These are phyloP conservation scores for Vollenhovia emeryi DNA, from an alignment of 1,140 invertebrate genomes.

Conservation along the genomic window DNA sequence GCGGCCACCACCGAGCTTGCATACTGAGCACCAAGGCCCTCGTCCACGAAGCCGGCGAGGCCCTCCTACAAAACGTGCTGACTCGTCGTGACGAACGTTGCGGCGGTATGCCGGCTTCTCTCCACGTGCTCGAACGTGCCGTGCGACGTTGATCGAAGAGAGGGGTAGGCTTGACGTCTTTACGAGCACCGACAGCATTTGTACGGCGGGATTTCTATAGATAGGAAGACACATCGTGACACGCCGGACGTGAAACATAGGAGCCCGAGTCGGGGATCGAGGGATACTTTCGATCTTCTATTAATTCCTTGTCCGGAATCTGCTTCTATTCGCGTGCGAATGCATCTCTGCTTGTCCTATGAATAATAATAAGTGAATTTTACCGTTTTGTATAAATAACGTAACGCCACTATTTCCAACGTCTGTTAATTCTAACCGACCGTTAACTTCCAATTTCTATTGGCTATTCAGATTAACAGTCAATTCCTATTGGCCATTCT, in stretches of 20 bases:
- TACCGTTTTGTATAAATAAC: no score
- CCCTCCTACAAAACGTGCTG: conserved; percentile 78
- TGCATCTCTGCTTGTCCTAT: no score
- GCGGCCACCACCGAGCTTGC: conserved; percentile 81
- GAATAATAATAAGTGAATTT: no score
- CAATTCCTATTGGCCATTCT: no score
- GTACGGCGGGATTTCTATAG: conserved; percentile 22
- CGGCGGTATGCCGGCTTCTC: conserved; percentile 20
- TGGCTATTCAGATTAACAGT: no score
- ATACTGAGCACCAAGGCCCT: conserved; percentile 79
- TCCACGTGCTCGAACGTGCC: conserved; percentile 43
- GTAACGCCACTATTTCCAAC: no score
- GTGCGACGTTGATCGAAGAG: conserved; percentile 52
- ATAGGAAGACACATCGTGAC: conserved; percentile 27
- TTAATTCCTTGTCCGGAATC: neutral
- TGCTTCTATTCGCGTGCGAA: neutral
- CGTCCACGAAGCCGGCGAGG: conserved; percentile 57
- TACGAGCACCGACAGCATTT: conserved; percentile 40
- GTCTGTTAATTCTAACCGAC: no score
- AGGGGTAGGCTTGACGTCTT: conserved; percentile 53
- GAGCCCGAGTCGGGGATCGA: neutral
- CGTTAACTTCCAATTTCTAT: no score
- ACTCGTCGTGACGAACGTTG: conserved; percentile 63
- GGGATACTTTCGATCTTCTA: neutral
- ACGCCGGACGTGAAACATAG: neutral